Conservation (phyloP, 2,797 vertebrate species). For the Acrocephalus scirpaceus region DNA sequence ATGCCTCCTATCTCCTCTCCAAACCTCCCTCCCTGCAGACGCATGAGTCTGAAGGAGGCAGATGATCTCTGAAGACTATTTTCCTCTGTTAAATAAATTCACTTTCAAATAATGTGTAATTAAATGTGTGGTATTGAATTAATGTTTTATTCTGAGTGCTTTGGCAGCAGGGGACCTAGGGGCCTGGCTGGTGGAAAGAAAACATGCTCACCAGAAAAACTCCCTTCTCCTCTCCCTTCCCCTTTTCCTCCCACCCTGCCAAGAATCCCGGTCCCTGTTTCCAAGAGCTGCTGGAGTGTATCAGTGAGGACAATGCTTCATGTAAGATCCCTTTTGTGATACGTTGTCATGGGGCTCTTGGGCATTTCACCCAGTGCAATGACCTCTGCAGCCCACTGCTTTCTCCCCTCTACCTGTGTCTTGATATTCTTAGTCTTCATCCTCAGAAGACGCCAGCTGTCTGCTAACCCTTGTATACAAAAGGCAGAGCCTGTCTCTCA, state of each 20-base stretch:
- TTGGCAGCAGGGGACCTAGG: conserved; percentile 66
- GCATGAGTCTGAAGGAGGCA: conserved; percentile 48
- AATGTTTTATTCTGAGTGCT: conserved; percentile 75
- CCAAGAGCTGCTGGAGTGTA: not conserved
- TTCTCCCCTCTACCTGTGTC: not conserved
- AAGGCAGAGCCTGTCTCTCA: not conserved
- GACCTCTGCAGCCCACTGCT: not conserved
- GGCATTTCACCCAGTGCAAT: not conserved
- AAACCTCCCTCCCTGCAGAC: conserved; percentile 53
- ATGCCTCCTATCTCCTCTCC: conserved; percentile 40
- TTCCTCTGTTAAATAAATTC: conserved; percentile 75
- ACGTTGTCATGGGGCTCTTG: rapidly evolving
- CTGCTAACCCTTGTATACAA: not conserved
- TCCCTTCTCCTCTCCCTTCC: not conserved
- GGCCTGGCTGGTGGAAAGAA: conserved; percentile 68
- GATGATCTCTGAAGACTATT: conserved; percentile 69
- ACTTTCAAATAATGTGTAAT: conserved; percentile 78
- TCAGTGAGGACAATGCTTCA: not conserved
- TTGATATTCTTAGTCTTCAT: not conserved
- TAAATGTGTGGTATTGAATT: conserved; percentile 77
- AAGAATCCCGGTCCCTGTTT: not conserved
- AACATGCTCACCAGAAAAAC: conserved; percentile 49
- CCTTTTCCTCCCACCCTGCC: not conserved
- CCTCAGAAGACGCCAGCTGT: not conserved
- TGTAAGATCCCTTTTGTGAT: not conserved